phyloP scores from a whole-genome alignment of 2,888 invertebrate genomes.

The Heteropelma amictum region DNA sequence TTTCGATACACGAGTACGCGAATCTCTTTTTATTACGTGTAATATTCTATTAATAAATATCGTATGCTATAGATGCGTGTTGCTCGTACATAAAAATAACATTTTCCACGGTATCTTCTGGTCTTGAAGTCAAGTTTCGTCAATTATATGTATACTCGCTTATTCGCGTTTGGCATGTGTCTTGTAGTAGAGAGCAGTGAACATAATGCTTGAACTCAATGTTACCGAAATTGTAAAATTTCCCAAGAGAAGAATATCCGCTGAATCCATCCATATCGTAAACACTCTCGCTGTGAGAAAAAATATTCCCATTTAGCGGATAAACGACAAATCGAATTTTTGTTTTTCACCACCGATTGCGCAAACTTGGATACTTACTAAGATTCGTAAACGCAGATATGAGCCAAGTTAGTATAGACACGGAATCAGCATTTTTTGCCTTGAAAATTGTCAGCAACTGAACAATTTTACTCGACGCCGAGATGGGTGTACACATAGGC shows the following conservation, averaged over 20 bases:
- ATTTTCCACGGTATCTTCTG: neutral
- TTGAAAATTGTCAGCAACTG: conserved; percentile 87
- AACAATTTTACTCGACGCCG: conserved; percentile 89
- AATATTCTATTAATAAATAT: conserved; percentile 20
- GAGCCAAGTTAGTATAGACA: conserved; percentile 89
- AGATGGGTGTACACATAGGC: conserved; percentile 88
- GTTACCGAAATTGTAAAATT: conserved; percentile 87
- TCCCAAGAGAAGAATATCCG: conserved; percentile 84
- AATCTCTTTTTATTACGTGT: too few species aligned
- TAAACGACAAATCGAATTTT: neutral
- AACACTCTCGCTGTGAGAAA: conserved; percentile 86
- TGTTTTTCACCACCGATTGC: neutral
- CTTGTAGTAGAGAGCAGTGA: conserved; percentile 85
- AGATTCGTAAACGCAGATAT: conserved; percentile 90
- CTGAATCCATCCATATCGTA: conserved; percentile 89
- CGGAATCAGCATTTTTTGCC: conserved; percentile 86
- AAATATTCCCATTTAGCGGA: neutral
- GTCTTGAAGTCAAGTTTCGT: neutral
- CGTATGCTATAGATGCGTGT: neutral
- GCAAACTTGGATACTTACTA: conserved; percentile 80
- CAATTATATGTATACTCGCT: conserved; percentile 34
- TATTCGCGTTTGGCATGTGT: conserved; percentile 72
- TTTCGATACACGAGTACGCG: too few species aligned
- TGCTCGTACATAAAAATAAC: conserved; percentile 38
- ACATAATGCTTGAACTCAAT: conserved; percentile 85